Evolutionary conservation across 2,113 vertebrate genomes (phyloP), one percentile per base, ranked within the genome.

Genomic region (Butorides virescens): DNA sequence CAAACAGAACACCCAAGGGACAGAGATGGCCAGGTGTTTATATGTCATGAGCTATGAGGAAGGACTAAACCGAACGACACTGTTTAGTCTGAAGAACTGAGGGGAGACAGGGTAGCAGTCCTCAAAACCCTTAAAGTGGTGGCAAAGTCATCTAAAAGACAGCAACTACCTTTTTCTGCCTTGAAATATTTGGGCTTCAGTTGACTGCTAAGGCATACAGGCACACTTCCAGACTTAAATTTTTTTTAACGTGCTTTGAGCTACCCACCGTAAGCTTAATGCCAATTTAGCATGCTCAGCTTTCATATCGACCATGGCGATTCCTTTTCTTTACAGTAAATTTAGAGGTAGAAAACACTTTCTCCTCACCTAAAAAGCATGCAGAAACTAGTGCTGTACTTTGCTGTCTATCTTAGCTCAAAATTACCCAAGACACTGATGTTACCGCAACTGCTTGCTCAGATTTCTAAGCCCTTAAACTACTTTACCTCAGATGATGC

Each of bases 321-420:
- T 81, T 85, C 78, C 63, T 92, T 88, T 91, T 49, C 95, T 95
- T 96, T 82, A 93, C 77, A 93, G 77, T 68, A 76, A 90, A 90
- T 96, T 79, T 5, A 8, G 70, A 90, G 77, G 62, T 42, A 95
- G 85, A 94, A 95, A 93, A 82, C 77, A 75, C 92, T 66, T 93
- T 93, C 74, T 97, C 94, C 90, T 96, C 92, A 90, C 92, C 58
- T 94, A 92, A 94, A 94, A 90, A 87, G 90, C 78, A 92, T 94
- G 90, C 74, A 94, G 93, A 72, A 94, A 86, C 77, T 55, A 85
- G 73, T 18, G 56, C 77, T 30, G 36, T 32, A 75, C 58, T 82
- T 89, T 29, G 44, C 91, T 47, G 47, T 70, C 75, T 86, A 25
- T 78, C 46, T 85, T 20, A 49, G 73, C 70, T 56, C 58, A 65